These are phyloP conservation scores for Drosophila sp. DNA, from an alignment of 1,140 invertebrate genomes.

Conservation along the genomic window DNA sequence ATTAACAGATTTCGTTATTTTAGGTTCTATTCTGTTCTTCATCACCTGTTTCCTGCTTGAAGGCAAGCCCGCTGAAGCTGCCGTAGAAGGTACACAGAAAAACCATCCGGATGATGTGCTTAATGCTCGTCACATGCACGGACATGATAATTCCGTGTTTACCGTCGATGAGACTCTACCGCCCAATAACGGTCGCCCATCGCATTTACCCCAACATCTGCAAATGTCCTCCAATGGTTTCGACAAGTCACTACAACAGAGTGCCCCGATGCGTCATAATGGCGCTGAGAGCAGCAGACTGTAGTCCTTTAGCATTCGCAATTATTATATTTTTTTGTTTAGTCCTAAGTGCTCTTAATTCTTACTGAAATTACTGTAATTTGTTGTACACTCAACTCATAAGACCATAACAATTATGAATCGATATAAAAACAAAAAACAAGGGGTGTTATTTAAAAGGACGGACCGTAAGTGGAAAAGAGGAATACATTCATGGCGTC, in stretches of 20 bases:
- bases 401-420: not conserved
- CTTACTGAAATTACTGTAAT: not conserved
- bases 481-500: no score
- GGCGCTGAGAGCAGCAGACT: slow-evolving; percentile 81
- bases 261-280: slow-evolving; percentile 42
- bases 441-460: no score
- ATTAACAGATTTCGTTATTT: not conserved
- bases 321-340: slow-evolving; percentile 49
- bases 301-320: slow-evolving; percentile 40
- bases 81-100: slow-evolving; percentile 45
- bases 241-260: slow-evolving; percentile 53
- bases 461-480: no score
- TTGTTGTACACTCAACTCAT: not conserved
- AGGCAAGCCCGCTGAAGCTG: slow-evolving; percentile 49
- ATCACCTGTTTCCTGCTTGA: slow-evolving; percentile 78
- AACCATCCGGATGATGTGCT: slow-evolving; percentile 51
- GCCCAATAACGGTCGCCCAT: slow-evolving; percentile 55
- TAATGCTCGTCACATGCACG: slow-evolving; percentile 71
- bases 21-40: slow-evolving; percentile 78
- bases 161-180: slow-evolving; percentile 67
- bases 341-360: slow-evolving; percentile 5
- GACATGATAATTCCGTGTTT: slow-evolving; percentile 80
- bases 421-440: slow-evolving; percentile 2
- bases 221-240: slow-evolving; percentile 74
- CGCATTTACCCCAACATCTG: slow-evolving; percentile 70